phyloP scores from a whole-genome alignment of 2,888 invertebrate genomes.

The Meta bourneti region DNA sequence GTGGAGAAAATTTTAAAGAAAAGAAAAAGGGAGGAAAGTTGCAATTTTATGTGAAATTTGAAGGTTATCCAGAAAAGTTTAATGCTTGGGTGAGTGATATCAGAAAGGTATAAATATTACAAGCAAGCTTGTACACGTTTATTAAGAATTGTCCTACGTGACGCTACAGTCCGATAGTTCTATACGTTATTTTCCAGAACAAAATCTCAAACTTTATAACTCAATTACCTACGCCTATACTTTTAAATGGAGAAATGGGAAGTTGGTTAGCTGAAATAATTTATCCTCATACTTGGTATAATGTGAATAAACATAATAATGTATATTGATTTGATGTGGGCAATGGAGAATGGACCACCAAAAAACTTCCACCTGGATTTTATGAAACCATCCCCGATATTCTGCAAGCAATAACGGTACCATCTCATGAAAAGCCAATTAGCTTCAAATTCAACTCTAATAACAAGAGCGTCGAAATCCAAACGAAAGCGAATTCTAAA shows the following conservation, averaged over 20 bases:
- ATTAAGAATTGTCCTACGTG: conserved; percentile 3
- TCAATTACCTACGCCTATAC: background rate
- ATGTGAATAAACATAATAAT: conserved; percentile 18
- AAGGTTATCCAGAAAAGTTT: conserved; percentile 21
- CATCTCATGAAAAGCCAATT: background rate
- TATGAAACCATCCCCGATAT: conserved; percentile 43
- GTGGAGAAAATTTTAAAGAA: conserved; percentile 1
- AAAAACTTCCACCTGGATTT: conserved; percentile 36
- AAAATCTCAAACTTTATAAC: conserved; percentile 40
- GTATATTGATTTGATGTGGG: conserved; percentile 13
- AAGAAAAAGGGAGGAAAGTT: background rate
- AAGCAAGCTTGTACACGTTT: too few relatives aligned
- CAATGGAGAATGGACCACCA: background rate
- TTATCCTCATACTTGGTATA: conserved; percentile 45
- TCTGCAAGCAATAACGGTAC: conserved; percentile 7
- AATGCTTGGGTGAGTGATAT: background rate
- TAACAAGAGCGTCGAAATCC: too few relatives aligned
- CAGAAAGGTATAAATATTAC: too few relatives aligned
- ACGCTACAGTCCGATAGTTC: background rate
- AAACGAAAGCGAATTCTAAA: too few relatives aligned
- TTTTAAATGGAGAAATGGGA: conserved; percentile 30
- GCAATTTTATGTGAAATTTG: conserved; percentile 20
- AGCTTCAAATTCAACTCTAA: background rate
- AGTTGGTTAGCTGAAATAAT: conserved; percentile 38
- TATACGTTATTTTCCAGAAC: conserved; percentile 34